phyloP scores from a whole-genome alignment of 2,113 vertebrate genomes.

The Lepidothrix coronata region DNA sequence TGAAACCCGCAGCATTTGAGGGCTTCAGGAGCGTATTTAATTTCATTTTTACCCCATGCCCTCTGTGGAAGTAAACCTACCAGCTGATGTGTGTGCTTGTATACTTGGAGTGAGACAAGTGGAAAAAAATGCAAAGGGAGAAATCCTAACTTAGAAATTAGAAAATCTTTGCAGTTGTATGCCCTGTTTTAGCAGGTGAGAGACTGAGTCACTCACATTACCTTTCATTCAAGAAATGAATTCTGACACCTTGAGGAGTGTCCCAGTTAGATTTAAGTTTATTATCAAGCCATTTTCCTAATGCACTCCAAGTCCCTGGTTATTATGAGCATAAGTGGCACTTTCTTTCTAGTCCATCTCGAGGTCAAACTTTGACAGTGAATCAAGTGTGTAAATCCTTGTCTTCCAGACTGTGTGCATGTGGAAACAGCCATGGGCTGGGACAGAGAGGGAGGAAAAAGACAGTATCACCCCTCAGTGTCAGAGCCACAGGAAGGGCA shows the following conservation, averaged over 20 bases:
- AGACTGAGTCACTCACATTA: background rate
- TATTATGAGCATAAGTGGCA: background rate
- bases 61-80: background rate
- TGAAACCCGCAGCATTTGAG: background rate
- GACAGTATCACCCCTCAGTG: background rate
- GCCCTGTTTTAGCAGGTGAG: background rate
- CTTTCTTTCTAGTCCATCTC: background rate
- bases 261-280: background rate
- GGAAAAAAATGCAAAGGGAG: background rate
- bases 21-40: background rate
- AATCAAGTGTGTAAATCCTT: background rate
- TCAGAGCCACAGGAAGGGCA: background rate
- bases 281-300: background rate
- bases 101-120: background rate
- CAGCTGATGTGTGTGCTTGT: rapidly evolving
- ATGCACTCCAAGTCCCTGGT: background rate
- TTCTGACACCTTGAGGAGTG: background rate
- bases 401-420: background rate
- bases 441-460: background rate
- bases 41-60: background rate
- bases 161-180: background rate
- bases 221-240: background rate
- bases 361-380: background rate
- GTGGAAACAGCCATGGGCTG: background rate
- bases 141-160: background rate